Percentiles rank a stretch among this genome's conserved stretches.
Conservation (phyloP, 2,797 vertebrate genomes). For the Gambusia yucatana region DNA sequence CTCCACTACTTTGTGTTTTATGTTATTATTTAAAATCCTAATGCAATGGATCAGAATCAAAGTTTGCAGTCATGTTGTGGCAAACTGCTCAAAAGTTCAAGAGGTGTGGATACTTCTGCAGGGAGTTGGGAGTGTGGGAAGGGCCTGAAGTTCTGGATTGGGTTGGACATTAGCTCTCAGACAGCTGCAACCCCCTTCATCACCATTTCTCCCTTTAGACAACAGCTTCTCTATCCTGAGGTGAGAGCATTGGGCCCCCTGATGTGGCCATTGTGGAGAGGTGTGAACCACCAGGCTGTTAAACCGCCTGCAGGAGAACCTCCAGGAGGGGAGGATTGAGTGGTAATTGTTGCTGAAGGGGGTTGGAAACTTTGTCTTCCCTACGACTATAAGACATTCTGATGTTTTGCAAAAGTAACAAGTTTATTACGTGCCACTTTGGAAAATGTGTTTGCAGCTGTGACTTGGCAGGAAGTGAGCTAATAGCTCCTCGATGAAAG, state of each 20-base stretch:
- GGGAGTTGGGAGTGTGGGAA: constrained; percentile 30
- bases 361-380: constrained; percentile 35
- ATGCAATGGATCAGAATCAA: not conserved
- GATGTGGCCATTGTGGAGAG: constrained; percentile 71
- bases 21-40: not conserved
- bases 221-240: constrained; percentile 69
- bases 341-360: constrained; percentile 10
- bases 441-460: constrained; percentile 47
- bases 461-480: not conserved
- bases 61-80: not conserved
- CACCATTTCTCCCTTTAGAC: constrained; percentile 39
- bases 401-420: constrained; percentile 16
- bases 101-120: not conserved
- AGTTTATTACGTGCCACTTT: constrained; percentile 38
- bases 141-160: constrained; percentile 15
- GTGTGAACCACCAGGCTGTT: constrained; percentile 73
- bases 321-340: constrained; percentile 33
- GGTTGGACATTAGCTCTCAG: constrained; percentile 54
- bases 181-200: constrained; percentile 61
- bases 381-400: constrained; percentile 29
- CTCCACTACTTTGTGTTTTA: not conserved
- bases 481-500: constrained; percentile 13
- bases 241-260: constrained; percentile 72
- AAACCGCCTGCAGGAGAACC: constrained; percentile 57
- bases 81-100: not conserved